Conservation (phyloP, 2,113 vertebrate species). For the Sander lucioperca region DNA sequence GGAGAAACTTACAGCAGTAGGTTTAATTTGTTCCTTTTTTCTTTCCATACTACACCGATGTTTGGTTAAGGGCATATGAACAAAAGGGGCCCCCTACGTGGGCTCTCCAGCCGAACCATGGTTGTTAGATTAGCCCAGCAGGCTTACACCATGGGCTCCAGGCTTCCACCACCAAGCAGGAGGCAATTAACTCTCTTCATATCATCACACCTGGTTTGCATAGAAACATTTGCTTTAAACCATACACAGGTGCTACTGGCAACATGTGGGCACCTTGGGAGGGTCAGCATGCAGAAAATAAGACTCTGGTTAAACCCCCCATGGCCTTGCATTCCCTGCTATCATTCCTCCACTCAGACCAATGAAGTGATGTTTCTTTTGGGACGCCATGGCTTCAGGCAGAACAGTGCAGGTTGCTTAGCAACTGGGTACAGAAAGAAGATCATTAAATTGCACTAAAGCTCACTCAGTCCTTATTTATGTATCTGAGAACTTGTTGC, state of each 20-base stretch:
- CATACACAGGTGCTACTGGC: neutral
- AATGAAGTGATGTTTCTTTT: conserved; percentile 71
- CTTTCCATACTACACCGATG: neutral
- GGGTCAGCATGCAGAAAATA: neutral
- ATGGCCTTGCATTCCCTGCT: conserved; percentile 10
- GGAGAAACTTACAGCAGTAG: neutral
- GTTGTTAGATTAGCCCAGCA: conserved; percentile 55
- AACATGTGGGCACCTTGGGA: neutral
- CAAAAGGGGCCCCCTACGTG: conserved; percentile 34
- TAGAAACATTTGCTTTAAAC: neutral
- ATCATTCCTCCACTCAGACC: conserved; percentile 61
- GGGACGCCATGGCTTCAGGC: conserved; percentile 72
- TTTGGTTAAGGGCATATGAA: conserved; percentile 51
- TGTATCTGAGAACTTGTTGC: conserved; percentile 71
- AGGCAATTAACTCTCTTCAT: conserved; percentile 4
- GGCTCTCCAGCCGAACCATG: conserved; percentile 40
- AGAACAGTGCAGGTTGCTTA: conserved; percentile 79
- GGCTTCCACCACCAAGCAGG: conserved; percentile 11
- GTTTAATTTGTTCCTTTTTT: conserved; percentile 37
- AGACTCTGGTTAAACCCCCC: conserved; percentile 4
- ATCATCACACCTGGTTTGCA: conserved; percentile 12
- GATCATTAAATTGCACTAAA: conserved; percentile 79
- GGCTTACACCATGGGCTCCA: conserved; percentile 29
- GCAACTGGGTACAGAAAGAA: conserved; percentile 82
- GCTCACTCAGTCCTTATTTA: conserved; percentile 64